These are phyloP conservation scores for Hippocampus comes DNA, from an alignment of 2,113 vertebrate species.

Conservation along the genomic window DNA sequence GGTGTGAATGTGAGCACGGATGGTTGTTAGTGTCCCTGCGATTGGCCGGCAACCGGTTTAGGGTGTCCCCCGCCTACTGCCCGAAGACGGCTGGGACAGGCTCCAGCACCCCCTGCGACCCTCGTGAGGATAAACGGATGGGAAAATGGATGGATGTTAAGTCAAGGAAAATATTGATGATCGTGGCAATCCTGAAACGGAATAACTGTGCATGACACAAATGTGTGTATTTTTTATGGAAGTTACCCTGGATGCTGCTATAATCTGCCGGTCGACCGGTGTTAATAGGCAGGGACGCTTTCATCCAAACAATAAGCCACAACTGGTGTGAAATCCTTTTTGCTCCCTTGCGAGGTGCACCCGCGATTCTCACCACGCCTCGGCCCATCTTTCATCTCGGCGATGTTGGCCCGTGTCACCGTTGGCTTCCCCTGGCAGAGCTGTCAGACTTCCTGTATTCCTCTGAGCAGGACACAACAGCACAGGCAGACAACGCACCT, in stretches of 20 bases:
- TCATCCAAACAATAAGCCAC: constrained; percentile 61
- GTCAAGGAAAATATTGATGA: too few species aligned
- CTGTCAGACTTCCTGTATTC: constrained; percentile 72
- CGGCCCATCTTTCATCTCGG: constrained; percentile 63
- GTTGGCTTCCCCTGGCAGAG: constrained; percentile 63
- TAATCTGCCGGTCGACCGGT: constrained; percentile 33
- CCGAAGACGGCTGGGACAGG: too few species aligned
- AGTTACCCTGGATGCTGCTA: constrained; percentile 7
- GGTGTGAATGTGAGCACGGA: too few species aligned
- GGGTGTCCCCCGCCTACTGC: too few species aligned
- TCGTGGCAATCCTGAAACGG: too few species aligned
- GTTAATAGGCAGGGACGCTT: constrained; percentile 25
- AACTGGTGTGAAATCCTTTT: constrained; percentile 73
- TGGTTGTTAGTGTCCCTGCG: too few species aligned
- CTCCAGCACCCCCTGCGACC: too few species aligned
- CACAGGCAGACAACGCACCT: constrained; percentile 9
- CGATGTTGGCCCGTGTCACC: constrained; percentile 38
- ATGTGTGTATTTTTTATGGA: too few species aligned
- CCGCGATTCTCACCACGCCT: constrained; percentile 50
- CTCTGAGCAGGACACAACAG: constrained; percentile 29
- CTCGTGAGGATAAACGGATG: too few species aligned
- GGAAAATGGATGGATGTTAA: too few species aligned
- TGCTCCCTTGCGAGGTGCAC: constrained; percentile 65
- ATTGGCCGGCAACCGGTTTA: too few species aligned
- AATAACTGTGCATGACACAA: too few species aligned